Evolutionary conservation across 2,888 invertebrate genomes (phyloP), one percentile per base, ranked within the genome.

Genomic region (Ecdyonurus torrentis): DNA sequence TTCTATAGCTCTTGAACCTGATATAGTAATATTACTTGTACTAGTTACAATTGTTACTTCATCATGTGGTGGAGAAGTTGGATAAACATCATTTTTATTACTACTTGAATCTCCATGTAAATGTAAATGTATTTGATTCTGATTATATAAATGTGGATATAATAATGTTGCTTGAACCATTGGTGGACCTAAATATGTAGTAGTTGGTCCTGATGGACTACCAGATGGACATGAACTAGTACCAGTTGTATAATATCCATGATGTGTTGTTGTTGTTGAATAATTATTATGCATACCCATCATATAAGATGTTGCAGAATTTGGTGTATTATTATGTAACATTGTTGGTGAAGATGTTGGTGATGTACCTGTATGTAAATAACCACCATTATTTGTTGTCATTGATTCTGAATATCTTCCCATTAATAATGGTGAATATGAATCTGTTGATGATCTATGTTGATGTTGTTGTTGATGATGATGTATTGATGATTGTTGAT

Each of bases 41-140:
- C 62, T 64, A 18, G 62, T 59, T 5, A 59, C 62, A 23, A 52
- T 52, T 24, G 64, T 50, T 15, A 23, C 58, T 55, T 58, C 63
- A n/a, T 64, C 62, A 2, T 24, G 61, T 22, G 61, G 20, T n/a
- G 53, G 60, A 22, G 61, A 20, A 10, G 23, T 63, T 15, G 62
- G 2, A 55, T 53, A 55, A 53, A 53, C 63, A 24, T 52, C 52
- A 2, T 60, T 7, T 52, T 64, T 58, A n/a, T 58, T 50, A 15
- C 58, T 59, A 23, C 59, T 52, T 20, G 24, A 22, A 23, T 53
- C 55, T 25, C 84, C 83, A 73, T 90, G 89, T 25, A 87, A 74
- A 70, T 90, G 90, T 23, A 90, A 79, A 71, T 91, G 90, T 65
- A 90, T 89, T 78, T 90, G 89, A 74, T 89, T 90, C 74, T 90